Conservation (phyloP, 2,113 vertebrate genomes). For the Tetrao urogallus region DNA sequence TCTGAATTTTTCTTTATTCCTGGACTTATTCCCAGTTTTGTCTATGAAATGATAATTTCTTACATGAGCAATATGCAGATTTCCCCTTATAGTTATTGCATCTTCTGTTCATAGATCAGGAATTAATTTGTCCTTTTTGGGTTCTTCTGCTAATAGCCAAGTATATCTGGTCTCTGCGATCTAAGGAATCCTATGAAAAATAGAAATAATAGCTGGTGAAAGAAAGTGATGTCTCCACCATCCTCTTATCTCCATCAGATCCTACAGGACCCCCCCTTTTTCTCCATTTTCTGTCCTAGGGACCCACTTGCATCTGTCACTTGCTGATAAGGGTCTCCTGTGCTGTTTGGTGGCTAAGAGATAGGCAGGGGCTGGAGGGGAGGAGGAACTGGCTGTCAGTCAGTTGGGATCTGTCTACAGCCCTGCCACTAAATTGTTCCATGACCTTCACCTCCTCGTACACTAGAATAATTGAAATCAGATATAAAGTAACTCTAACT, state of each 20-base stretch:
- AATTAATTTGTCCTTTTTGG: conserved; percentile 66
- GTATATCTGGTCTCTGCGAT: conserved; percentile 35
- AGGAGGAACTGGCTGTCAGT: conserved; percentile 19
- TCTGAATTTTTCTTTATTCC: conserved; percentile 35
- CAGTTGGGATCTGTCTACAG: conserved; percentile 39
- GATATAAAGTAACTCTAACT: conserved; percentile 18
- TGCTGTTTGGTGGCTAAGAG: conserved; percentile 21
- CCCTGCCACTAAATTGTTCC: conserved; percentile 35
- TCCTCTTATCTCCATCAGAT: neutral
- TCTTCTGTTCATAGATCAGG: conserved; percentile 65
- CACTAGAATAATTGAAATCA: conserved; percentile 43
- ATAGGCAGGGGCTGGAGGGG: neutral
- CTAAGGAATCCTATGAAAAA: conserved; percentile 48
- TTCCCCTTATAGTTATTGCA: conserved; percentile 47
- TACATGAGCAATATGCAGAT: conserved; percentile 63
- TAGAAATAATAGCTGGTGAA: conserved; percentile 6
- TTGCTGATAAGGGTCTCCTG: conserved; percentile 61
- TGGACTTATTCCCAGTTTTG: conserved; percentile 64
- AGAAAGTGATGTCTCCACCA: neutral
- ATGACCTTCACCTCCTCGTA: conserved; percentile 54
- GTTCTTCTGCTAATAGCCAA: conserved; percentile 53
- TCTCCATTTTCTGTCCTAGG: neutral
- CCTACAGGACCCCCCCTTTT: neutral
- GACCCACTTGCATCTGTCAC: conserved; percentile 33
- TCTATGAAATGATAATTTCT: conserved; percentile 61